Evolutionary conservation across 1,140 invertebrate species (phyloP).

Genomic region (Halyomorpha halys): DNA sequence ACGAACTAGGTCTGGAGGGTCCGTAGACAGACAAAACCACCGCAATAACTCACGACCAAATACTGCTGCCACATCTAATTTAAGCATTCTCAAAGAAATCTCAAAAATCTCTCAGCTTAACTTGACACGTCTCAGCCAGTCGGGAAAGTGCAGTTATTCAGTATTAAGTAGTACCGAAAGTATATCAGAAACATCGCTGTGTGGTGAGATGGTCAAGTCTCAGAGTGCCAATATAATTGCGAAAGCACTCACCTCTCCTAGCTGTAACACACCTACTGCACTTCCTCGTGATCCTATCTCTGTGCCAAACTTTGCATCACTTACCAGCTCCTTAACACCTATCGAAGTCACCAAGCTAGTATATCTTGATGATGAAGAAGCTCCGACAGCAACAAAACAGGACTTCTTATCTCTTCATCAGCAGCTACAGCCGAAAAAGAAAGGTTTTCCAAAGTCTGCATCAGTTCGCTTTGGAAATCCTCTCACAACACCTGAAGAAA

Average conservation of each 20-base stretch:
- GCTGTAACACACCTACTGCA: slow-evolving; percentile 21
- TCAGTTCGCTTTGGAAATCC: slow-evolving; percentile 47
- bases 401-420: slow-evolving; percentile 33
- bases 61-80: slow-evolving; percentile 30
- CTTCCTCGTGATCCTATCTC: slow-evolving; percentile 61
- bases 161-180: slow-evolving; percentile 43
- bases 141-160: slow-evolving; percentile 56
- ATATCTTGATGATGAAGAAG: slow-evolving; percentile 51
- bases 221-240: slow-evolving; percentile 49
- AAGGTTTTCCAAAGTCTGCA: slow-evolving; percentile 44
- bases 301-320: slow-evolving; percentile 55
- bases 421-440: slow-evolving; percentile 34
- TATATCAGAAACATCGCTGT: slow-evolving; percentile 28
- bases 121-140: slow-evolving; percentile 51
- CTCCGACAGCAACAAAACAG: slow-evolving; percentile 30
- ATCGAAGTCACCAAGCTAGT: slow-evolving; percentile 57
- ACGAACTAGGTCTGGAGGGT: slow-evolving; percentile 28
- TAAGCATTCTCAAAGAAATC: slow-evolving; percentile 56
- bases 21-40: slow-evolving; percentile 27
- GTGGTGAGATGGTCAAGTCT: slow-evolving; percentile 46
- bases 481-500: slow-evolving; percentile 48
- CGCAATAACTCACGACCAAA: not conserved
- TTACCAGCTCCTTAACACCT: slow-evolving; percentile 45
- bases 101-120: slow-evolving; percentile 63
- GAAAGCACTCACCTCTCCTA: slow-evolving; percentile 29